Evolutionary conservation across 92 coral and sea anemone species (phyloP).

Genomic region (Epizoanthus rinbou): DNA sequence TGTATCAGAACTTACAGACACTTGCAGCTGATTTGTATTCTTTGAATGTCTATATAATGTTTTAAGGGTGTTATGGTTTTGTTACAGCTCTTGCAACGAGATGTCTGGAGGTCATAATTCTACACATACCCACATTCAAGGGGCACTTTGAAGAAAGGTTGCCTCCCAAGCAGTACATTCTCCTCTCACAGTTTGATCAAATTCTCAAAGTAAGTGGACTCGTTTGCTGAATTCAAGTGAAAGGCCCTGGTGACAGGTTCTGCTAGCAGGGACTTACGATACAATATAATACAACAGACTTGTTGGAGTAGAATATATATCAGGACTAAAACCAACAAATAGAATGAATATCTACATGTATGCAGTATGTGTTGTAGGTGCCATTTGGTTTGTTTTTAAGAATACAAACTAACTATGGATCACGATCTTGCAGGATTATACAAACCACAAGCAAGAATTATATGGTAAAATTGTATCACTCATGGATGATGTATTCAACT

Average conservation of each 20-base stretch:
- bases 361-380: neutral
- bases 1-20: neutral
- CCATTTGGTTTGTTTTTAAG: neutral
- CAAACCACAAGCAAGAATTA: constrained; percentile 87
- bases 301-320: too few relatives aligned
- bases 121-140: constrained; percentile 93
- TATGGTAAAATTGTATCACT: constrained; percentile 81
- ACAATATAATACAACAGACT: too few relatives aligned
- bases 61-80: neutral
- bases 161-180: constrained; percentile 92
- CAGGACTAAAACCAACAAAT: too few relatives aligned
- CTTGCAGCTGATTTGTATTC: neutral
- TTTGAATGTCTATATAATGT: neutral
- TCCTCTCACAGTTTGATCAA: constrained; percentile 96
- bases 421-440: constrained; percentile 76
- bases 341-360: too few relatives aligned
- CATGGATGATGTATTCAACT: constrained; percentile 85
- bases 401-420: neutral
- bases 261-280: too few relatives aligned
- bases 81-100: constrained; percentile 85
- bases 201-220: constrained; percentile 78
- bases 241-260: too few relatives aligned
- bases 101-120: constrained; percentile 89
- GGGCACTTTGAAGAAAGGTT: constrained; percentile 93
- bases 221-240: neutral